A percentile compares a stretch with the other conserved stretches of the same genome.
phyloP scores from a whole-genome alignment of 2,888 invertebrate genomes.

The Dusona sp. region DNA sequence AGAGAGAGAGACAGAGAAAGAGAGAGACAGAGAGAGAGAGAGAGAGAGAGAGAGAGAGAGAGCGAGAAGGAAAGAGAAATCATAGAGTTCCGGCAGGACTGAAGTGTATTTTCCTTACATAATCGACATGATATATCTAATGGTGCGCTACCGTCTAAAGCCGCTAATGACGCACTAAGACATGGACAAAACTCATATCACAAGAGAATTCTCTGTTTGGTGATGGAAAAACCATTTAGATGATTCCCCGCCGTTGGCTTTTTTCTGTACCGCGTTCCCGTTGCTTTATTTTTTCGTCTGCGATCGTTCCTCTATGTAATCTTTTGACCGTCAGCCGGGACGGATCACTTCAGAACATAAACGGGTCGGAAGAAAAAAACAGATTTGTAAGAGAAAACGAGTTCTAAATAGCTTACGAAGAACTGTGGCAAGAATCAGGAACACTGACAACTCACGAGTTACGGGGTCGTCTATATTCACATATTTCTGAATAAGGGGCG shows the following conservation, averaged over 20 bases:
- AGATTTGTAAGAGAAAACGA: constrained; percentile 60
- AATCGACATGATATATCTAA: constrained; percentile 42
- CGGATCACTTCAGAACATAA: constrained; percentile 40
- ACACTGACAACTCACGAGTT: constrained; percentile 33
- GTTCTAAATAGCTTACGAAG: constrained; percentile 53
- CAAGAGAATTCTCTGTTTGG: constrained; percentile 32
- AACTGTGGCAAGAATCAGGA: constrained; percentile 47
- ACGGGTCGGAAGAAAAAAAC: constrained; percentile 23
- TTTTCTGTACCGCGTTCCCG: constrained; percentile 29
- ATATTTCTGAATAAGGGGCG: background rate
- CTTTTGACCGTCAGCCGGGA: constrained; percentile 47
- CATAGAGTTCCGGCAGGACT: constrained; percentile 16
- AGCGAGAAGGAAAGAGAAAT: background rate
- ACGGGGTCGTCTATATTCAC: background rate
- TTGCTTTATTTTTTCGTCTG: constrained; percentile 19
- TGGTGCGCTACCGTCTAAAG: constrained; percentile 46
- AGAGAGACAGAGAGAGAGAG: too few relatives aligned
- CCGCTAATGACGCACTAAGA: constrained; percentile 46
- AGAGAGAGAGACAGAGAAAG: too few relatives aligned
- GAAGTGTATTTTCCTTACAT: constrained; percentile 37
- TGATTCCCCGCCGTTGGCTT: background rate
- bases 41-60: too few relatives aligned
- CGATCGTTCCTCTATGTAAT: constrained; percentile 33
- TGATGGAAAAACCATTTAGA: constrained; percentile 56
- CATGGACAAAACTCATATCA: constrained; percentile 24